These are phyloP conservation scores for Calidris pygmaea DNA, from an alignment of 2,113 vertebrate species.

Conservation along the genomic window DNA sequence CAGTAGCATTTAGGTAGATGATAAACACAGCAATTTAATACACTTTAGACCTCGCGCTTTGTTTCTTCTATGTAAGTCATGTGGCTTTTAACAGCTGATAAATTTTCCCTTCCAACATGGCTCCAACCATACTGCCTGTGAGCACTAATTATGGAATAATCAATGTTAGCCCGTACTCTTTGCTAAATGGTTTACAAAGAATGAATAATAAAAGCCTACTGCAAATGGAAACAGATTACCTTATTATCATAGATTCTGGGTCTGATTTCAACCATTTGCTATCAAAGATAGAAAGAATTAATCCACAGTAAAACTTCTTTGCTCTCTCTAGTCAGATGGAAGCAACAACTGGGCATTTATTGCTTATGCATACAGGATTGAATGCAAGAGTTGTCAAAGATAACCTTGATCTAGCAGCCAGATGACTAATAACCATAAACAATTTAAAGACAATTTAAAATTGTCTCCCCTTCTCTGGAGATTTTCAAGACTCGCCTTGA, in stretches of 20 bases:
- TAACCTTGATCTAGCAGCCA: background rate
- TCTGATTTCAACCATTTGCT: background rate
- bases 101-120: background rate
- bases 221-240: slow-evolving; percentile 39
- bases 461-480: too few relatives aligned
- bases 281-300: background rate
- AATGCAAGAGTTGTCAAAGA: background rate
- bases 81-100: slow-evolving; percentile 23
- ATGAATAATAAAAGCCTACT: slow-evolving; percentile 16
- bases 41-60: slow-evolving; percentile 1
- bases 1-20: slow-evolving; percentile 46
- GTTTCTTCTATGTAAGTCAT: background rate
- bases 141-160: slow-evolving; percentile 48
- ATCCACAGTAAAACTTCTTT: background rate
- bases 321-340: background rate
- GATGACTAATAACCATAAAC: background rate
- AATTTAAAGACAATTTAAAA: background rate
- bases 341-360: background rate
- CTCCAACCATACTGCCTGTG: slow-evolving; percentile 3
- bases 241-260: background rate
- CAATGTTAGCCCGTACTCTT: slow-evolving; percentile 15
- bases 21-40: slow-evolving; percentile 32
- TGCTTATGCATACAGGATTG: background rate
- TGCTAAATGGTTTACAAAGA: slow-evolving; percentile 17
- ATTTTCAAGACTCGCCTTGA: too few relatives aligned